These are phyloP conservation scores for Danio rerio DNA, from an alignment of 2,113 vertebrate genomes.

Conservation along the genomic window GRCz12tu NC_133188.1:25346001-25346500, in stretches of 20 bases:
- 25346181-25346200: neutral
- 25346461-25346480: too few relatives aligned
- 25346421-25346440: too few relatives aligned
- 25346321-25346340: neutral
- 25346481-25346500: too few relatives aligned
- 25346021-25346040: constrained; percentile 98
- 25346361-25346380: neutral
- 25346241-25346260: constrained; percentile 99
- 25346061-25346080: constrained; percentile 91
- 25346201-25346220: constrained; percentile 88
- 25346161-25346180: neutral
- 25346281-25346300: constrained; percentile 99
- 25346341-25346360: neutral
- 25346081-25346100: neutral
- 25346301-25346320: constrained; percentile 87
- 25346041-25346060: constrained; percentile 99
- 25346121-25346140: neutral
- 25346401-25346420: too few relatives aligned
- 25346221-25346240: constrained; percentile 98
- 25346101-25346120: too few relatives aligned
- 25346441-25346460: too few relatives aligned
- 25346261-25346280: constrained; percentile 99
- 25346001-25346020: constrained; percentile 97
- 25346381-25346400: neutral
- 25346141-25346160: neutral